Conservation (phyloP, 2,797 vertebrate species). For the Otolemur crassicaudatus region DNA sequence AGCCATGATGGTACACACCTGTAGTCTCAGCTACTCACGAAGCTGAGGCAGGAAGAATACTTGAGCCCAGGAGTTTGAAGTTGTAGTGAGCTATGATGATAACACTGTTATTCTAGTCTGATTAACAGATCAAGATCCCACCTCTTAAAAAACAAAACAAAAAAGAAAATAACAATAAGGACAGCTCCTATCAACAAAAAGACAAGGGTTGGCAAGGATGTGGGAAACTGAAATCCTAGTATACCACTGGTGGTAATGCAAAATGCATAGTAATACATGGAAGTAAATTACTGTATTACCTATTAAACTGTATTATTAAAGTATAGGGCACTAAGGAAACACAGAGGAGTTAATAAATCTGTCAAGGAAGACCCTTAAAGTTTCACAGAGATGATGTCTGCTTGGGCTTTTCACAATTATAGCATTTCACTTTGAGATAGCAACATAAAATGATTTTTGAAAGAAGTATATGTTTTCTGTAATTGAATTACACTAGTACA, state of each 20-base stretch:
- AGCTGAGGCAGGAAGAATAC: background rate
- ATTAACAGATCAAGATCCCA: background rate
- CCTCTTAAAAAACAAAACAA: background rate
- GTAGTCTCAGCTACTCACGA: background rate
- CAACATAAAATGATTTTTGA: constrained; percentile 21
- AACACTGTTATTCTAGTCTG: background rate
- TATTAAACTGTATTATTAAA: background rate
- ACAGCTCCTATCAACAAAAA: background rate
- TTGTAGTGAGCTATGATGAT: background rate
- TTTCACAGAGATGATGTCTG: background rate
- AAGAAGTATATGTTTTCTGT: background rate
- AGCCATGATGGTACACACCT: background rate
- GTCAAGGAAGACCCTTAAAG: background rate
- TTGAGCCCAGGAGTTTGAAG: background rate
- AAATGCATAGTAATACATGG: background rate
- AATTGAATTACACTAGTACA: constrained; percentile 3
- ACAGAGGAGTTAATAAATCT: background rate
- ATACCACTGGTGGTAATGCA: background rate
- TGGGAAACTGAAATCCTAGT: background rate
- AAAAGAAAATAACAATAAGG: background rate
- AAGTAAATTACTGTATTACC: background rate
- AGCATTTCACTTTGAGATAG: constrained; percentile 7
- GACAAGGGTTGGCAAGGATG: background rate
- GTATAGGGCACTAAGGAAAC: background rate
- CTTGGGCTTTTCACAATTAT: background rate